Conservation (phyloP, 1,140 invertebrate species). For the Tetramorium alpestre region DNA sequence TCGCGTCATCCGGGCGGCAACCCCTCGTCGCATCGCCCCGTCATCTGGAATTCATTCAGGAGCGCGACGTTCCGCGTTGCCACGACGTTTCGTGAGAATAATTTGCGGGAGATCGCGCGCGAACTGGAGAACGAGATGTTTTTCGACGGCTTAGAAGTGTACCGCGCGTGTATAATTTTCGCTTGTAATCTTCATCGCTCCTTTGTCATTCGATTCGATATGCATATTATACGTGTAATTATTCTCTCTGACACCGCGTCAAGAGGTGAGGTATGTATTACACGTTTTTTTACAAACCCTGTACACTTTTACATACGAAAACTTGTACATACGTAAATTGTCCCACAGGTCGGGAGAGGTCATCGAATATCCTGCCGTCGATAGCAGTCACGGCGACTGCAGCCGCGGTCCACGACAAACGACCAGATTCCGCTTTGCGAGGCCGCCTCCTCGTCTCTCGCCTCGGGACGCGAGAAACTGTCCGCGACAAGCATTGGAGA, state of each 20-base stretch:
- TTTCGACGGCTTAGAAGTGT: not conserved
- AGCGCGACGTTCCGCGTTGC: not conserved
- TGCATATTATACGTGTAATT: no score
- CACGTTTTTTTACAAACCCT: not conserved
- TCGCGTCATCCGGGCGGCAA: not conserved
- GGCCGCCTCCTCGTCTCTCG: not conserved
- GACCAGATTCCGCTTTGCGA: conserved; percentile 4
- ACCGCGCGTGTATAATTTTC: not conserved
- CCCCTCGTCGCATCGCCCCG: not conserved
- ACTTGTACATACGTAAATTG: not conserved
- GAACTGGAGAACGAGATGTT: not conserved
- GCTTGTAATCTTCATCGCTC: no score
- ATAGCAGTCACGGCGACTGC: conserved; percentile 8
- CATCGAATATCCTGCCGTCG: conserved; percentile 28
- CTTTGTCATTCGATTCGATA: not conserved
- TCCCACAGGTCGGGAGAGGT: not conserved
- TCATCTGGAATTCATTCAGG: not conserved
- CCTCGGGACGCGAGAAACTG: not conserved
- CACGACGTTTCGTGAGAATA: not conserved
- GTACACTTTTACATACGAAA: no score
- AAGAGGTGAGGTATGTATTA: not conserved
- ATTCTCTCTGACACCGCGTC: not conserved
- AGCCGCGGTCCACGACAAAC: conserved; percentile 17
- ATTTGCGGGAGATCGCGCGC: not conserved
- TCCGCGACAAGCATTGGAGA: not conserved